Evolutionary conservation across 2,888 invertebrate genomes (phyloP), one percentile per base, ranked within the genome.

Genomic region (Caenorhabditis sp.): DNA sequence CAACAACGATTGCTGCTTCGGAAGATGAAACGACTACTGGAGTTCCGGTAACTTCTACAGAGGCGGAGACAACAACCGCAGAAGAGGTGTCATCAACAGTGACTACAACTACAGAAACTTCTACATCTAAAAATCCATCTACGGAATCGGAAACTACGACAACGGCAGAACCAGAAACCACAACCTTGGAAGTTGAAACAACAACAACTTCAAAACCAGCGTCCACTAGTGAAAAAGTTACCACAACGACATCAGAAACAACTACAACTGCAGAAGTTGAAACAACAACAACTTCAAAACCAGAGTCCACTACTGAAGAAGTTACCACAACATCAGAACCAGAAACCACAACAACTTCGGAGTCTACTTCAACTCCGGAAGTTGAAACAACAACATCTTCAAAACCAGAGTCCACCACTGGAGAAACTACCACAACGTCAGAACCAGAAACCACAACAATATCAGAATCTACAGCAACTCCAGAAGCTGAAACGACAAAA

Each of bases 1-100:
- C 51, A 21, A 62, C 65, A 19, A 67, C 63, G 1, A 61, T 59
- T n/a, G 54, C 66, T 36, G 37, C 65, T 55, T 65, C 68, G 12
- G 69, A 74, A 24, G 26, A 51, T 50, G 31, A 17, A 5, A 23
- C 61, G 1, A 61, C 61, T 21, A 69, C 60, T 23, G 53, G n/a
- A n/a, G 54, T 58, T 27, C 21, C 36, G 10, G 23, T 36, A n/a
- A 12, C 64, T 14, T 24, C 59, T 0, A 63, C 63, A 2, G 58
- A 37, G 21, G 36, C 24, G 4, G 19, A 26, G n/a, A 23, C 58
- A 58, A 58, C 58, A 17, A 36, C 49, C 24, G 8, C 49, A 21
- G 36, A 5, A 58, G 23, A 36, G n/a, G n/a, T n/a, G n/a, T n/a
- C n/a, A n/a, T n/a, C n/a, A n/a, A n/a, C n/a, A n/a, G n/a, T n/a